phyloP scores from a whole-genome alignment of 2,113 vertebrate species.

The Elephas maximus region DNA sequence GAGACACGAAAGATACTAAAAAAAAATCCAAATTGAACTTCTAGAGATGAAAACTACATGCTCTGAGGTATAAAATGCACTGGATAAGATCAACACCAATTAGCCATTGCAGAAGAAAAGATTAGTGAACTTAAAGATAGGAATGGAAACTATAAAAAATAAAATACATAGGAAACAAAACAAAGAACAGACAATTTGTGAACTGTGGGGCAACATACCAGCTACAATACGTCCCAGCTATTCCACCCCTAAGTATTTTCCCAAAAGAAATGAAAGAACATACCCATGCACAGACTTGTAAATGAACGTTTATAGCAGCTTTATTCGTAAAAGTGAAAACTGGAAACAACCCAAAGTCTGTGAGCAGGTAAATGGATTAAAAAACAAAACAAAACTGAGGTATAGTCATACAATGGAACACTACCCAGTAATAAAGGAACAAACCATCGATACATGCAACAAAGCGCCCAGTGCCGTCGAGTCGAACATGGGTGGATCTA shows the following conservation, averaged over 20 bases:
- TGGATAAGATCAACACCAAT: not conserved
- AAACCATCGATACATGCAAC: not conserved
- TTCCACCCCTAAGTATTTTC: not conserved
- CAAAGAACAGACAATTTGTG: not conserved
- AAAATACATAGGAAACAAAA: not conserved
- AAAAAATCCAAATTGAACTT: not conserved
- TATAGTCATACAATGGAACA: not conserved
- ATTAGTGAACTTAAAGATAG: not conserved
- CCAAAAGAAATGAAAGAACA: not conserved
- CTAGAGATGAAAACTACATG: conserved; percentile 2
- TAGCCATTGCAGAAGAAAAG: not conserved
- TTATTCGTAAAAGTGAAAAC: not conserved
- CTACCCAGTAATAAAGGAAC: not conserved
- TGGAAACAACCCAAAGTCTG: not conserved
- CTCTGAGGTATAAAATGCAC: not conserved
- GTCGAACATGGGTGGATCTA: not conserved
- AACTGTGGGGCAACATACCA: not conserved
- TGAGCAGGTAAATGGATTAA: not conserved
- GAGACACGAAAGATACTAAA: not conserved
- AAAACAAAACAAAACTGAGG: not conserved
- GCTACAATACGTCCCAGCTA: not conserved
- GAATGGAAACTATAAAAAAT: not conserved
- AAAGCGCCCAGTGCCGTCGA: not conserved
- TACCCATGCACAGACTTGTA: not conserved
- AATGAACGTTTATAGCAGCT: not conserved